Evolutionary conservation across 2,888 invertebrate species (phyloP).

Genomic region (Hyposoter didymator): DNA sequence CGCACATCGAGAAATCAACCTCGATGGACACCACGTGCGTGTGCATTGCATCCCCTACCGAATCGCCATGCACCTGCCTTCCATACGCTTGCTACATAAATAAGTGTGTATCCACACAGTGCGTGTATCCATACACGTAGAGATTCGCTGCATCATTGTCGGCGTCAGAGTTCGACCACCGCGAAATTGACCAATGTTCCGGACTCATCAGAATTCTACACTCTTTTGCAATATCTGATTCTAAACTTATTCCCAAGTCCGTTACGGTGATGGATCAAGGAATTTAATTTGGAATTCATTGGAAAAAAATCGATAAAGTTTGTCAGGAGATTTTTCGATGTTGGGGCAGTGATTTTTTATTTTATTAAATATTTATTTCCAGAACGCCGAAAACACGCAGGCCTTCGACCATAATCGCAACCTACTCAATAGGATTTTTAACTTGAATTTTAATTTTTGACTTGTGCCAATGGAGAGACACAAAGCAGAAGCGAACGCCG

Average conservation of each 20-base stretch:
- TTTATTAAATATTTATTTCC: neutral
- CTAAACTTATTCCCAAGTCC: neutral
- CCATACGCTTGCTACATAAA: neutral
- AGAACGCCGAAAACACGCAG: too few relatives aligned
- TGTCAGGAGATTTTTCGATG: neutral
- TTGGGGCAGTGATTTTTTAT: neutral
- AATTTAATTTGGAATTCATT: neutral
- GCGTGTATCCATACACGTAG: neutral
- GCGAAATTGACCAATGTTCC: constrained; percentile 60
- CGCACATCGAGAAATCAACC: constrained; percentile 74
- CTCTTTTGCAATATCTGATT: neutral
- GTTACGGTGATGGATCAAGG: neutral
- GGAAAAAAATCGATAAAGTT: neutral
- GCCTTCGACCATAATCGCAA: neutral
- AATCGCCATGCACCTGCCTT: constrained; percentile 59
- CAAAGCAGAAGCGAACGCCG: constrained; percentile 75
- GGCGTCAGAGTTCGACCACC: constrained; percentile 64
- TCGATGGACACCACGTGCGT: constrained; percentile 80
- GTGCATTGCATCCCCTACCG: constrained; percentile 74
- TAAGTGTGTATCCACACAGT: constrained; percentile 3
- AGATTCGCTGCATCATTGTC: constrained; percentile 66
- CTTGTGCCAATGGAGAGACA: neutral
- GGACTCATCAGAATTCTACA: constrained; percentile 50
- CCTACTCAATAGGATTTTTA: constrained; percentile 8
- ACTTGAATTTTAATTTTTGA: constrained; percentile 2